phyloP scores from a whole-genome alignment of 2,113 vertebrate species.

The Pteronura brasiliensis region DNA sequence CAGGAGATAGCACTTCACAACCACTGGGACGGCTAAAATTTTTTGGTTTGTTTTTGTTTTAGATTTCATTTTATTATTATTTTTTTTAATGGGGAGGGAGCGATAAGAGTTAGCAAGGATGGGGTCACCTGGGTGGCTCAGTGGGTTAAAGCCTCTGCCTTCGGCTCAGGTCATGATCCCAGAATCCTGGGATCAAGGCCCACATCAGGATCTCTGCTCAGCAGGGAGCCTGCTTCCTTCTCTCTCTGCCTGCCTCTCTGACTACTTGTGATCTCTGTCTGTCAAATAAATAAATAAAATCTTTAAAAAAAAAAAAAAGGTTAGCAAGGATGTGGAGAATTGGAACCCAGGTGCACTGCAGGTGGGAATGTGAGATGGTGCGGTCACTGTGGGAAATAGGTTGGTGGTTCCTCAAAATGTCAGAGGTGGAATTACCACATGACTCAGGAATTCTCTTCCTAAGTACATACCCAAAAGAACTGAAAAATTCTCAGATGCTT shows the following conservation, averaged over 20 bases:
- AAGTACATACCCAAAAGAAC: background rate
- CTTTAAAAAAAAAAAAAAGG: background rate
- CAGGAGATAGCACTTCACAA: background rate
- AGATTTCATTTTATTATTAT: background rate
- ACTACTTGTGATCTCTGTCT: too few species aligned
- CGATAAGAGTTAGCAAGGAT: background rate
- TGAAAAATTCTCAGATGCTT: background rate
- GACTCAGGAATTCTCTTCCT: background rate
- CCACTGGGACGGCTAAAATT: background rate
- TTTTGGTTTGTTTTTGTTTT: background rate
- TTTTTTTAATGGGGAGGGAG: background rate
- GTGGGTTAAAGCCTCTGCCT: too few species aligned
- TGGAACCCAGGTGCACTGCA: background rate
- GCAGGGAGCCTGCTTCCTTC: too few species aligned
- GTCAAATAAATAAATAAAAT: too few species aligned
- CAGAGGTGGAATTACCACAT: background rate
- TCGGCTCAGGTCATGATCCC: too few species aligned
- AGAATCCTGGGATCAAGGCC: too few species aligned
- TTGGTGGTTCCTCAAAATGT: background rate
- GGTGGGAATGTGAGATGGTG: background rate
- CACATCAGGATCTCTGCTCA: too few species aligned
- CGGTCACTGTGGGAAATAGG: background rate
- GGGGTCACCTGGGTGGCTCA: too few species aligned
- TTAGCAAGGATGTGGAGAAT: background rate
- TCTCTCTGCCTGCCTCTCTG: too few species aligned